A percentile compares a stretch with the other conserved stretches of the same genome.
Conservation (phyloP, 2,888 invertebrate genomes). For the Microchrysa polita region DNA sequence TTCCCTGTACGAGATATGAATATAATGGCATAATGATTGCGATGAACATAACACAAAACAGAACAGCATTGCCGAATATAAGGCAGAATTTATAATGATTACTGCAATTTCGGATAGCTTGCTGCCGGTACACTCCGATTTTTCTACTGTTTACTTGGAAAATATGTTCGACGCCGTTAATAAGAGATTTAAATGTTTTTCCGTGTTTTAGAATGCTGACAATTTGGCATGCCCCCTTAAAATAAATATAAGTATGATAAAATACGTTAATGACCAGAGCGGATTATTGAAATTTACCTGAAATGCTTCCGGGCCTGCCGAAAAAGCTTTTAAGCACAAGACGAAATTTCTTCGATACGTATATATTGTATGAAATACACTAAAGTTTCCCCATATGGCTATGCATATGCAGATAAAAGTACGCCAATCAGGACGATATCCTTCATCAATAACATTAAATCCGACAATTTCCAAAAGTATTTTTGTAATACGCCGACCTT, state of each 20-base stretch:
- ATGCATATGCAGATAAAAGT: too few species aligned
- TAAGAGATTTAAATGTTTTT: neutral
- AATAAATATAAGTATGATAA: too few species aligned
- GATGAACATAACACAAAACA: neutral
- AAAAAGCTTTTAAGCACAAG: neutral
- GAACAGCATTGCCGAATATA: neutral
- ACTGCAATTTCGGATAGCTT: neutral
- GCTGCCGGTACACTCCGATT: neutral
- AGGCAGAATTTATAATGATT: neutral
- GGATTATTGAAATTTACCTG: constrained; percentile 11
- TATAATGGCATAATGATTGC: neutral
- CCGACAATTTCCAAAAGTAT: too few species aligned
- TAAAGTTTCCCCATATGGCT: neutral
- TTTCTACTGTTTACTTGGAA: neutral
- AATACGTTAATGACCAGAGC: too few species aligned
- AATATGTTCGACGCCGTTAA: neutral
- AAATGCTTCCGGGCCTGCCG: neutral
- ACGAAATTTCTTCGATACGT: neutral
- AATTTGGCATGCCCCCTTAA: neutral
- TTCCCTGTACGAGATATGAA: neutral
- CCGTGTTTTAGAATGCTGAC: neutral
- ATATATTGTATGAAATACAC: neutral
- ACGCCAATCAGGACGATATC: too few species aligned
- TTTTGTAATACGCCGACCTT: too few species aligned
- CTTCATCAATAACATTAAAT: too few species aligned